These are phyloP conservation scores for Bruchidius siliquastri DNA, from an alignment of 2,888 invertebrate genomes.

Conservation along the genomic window DNA sequence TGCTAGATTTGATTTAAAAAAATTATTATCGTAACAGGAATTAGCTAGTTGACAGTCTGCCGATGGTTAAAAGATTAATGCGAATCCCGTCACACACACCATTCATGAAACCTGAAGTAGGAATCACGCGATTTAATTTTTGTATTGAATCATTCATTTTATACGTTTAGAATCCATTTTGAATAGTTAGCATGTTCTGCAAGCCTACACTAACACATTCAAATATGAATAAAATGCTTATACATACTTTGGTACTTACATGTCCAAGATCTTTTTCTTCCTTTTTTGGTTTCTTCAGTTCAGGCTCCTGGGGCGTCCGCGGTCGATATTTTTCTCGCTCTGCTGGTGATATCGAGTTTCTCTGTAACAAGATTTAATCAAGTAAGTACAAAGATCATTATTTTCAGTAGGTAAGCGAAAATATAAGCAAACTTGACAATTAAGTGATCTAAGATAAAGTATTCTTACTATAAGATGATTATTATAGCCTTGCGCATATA, in stretches of 20 bases:
- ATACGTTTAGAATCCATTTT: not conserved
- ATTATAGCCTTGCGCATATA: too few species aligned
- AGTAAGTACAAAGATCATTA: not conserved
- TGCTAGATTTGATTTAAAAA: too few species aligned
- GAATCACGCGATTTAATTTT: too few species aligned
- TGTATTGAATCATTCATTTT: too few species aligned
- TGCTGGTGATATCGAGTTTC: constrained; percentile 78
- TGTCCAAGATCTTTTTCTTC: constrained; percentile 77
- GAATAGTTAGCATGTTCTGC: not conserved
- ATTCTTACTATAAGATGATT: too few species aligned
- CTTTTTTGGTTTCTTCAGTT: constrained; percentile 75
- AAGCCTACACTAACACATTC: not conserved
- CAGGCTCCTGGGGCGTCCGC: constrained; percentile 69
- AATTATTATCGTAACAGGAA: too few species aligned
- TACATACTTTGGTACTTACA: constrained; percentile 57
- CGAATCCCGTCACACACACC: too few species aligned
- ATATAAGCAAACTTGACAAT: not conserved
- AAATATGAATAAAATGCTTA: not conserved
- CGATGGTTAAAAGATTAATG: too few species aligned
- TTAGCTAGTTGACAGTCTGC: too few species aligned
- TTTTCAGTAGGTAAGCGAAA: not conserved
- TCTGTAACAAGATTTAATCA: constrained; percentile 49
- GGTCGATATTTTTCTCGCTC: constrained; percentile 79
- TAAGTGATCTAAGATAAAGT: too few species aligned
- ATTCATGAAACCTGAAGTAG: too few species aligned